Evolutionary conservation across 2,888 invertebrate genomes (phyloP), one percentile per base, ranked within the genome.

Genomic region (Acrocera orbiculus): DNA sequence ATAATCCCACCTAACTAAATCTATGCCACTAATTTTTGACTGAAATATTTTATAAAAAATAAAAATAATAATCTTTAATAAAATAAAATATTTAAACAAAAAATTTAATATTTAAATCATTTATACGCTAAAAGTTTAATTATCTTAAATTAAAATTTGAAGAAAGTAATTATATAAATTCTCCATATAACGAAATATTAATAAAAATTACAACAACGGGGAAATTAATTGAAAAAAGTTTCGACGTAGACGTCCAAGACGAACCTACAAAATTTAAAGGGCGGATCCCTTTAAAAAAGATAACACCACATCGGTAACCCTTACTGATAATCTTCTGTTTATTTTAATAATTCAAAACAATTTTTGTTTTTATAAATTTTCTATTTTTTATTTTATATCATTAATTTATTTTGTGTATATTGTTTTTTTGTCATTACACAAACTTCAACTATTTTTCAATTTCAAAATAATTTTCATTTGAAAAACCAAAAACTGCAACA

Each of bases 171-270:
- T 11, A 30, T 13, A 30, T 11, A 13, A 28, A 20, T 26, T 39
- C 42, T 37, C 33, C 30, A 39, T 36, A 41, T 43, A 40, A 19
- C 38, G 38, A 34, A 39, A 43, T 38, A 32, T 28, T 29, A 32
- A 38, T 31, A 34, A 58, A 58, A 54, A 50, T 50, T 49, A 53
- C 50, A 54, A 58, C 56, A 58, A 58, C 58, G 58, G 58, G 60
- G 58, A 49, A 57, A 50, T 43, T 53, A 53, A 47, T 41, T 45
- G 44, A 47, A 43, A 45, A 45, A 45, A 41, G 45, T 44, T 48
- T 46, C 41, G 44, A 46, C 46, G 43, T 53, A 51, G 52, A 48
- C 46, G 53, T 46, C 46, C 50, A 47, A 36, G 52, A 53, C 48
- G 51, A 47, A 48, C 46, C 51, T 43, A 45, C 46, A 34, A 48